A percentile compares a stretch with the other conserved stretches of the same genome.
phyloP scores from a whole-genome alignment of 2,888 invertebrate species.

The Conops quadrifasciatus region DNA sequence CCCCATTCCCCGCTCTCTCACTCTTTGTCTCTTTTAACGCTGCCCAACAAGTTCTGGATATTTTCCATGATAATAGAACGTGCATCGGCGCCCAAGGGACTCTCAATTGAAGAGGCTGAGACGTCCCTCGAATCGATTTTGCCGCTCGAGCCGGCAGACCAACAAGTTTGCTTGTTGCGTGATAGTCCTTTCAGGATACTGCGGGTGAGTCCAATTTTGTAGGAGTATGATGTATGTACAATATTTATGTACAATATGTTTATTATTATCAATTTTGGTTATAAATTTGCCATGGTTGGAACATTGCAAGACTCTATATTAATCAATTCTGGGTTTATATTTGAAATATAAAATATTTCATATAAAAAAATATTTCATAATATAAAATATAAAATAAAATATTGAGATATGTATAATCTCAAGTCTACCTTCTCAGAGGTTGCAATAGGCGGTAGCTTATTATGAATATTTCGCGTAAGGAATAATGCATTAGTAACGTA shows the following conservation, averaged over 20 bases:
- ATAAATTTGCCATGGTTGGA: too few relatives aligned
- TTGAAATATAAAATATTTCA: too few relatives aligned
- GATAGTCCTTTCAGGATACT: conserved; percentile 69
- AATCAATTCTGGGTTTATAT: too few relatives aligned
- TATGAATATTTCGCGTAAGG: too few relatives aligned
- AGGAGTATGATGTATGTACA: neutral
- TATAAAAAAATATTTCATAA: too few relatives aligned
- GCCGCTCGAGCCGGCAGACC: conserved; percentile 55
- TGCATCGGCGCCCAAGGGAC: conserved; percentile 51
- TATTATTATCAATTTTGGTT: neutral
- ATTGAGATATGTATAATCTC: too few relatives aligned
- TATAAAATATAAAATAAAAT: too few relatives aligned
- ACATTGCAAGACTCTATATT: too few relatives aligned
- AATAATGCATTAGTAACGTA: too few relatives aligned
- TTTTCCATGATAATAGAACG: conserved; percentile 63
- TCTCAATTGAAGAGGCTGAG: conserved; percentile 57
- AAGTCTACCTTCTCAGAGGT: too few relatives aligned
- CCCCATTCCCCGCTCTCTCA: neutral
- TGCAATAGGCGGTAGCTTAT: too few relatives aligned
- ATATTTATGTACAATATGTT: too few relatives aligned
- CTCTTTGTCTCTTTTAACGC: conserved; percentile 25
- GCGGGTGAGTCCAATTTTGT: conserved; percentile 58
- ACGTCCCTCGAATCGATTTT: conserved; percentile 58
- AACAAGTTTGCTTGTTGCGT: conserved; percentile 75
- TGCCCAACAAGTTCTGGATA: conserved; percentile 57